Conservation (phyloP, 2,888 invertebrate species). For the Lycaena phlaeas region DNA sequence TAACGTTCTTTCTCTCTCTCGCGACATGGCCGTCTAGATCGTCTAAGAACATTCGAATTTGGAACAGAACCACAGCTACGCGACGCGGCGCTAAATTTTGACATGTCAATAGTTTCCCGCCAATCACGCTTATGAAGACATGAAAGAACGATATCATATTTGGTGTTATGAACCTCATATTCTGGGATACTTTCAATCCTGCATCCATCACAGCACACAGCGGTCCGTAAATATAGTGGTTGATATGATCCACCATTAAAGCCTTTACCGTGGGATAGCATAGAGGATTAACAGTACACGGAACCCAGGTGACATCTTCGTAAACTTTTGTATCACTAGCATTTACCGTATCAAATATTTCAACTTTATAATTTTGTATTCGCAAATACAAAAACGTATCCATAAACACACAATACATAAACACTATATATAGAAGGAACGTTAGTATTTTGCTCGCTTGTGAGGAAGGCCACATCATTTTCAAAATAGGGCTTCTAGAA, state of each 20-base stretch:
- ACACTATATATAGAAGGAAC: constrained; percentile 65
- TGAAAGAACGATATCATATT: constrained; percentile 89
- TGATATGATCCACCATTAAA: constrained; percentile 85
- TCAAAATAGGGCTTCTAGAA: too few species aligned
- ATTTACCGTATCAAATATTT: constrained; percentile 45
- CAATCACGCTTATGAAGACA: constrained; percentile 80
- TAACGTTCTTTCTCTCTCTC: constrained; percentile 80
- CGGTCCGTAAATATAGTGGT: constrained; percentile 88
- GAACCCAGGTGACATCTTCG: constrained; percentile 73
- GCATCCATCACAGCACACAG: constrained; percentile 82
- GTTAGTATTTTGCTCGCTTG: constrained; percentile 81
- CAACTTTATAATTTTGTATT: constrained; percentile 79
- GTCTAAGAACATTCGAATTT: constrained; percentile 86
- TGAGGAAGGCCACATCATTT: constrained; percentile 82
- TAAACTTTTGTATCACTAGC: constrained; percentile 40
- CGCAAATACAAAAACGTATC: constrained; percentile 80
- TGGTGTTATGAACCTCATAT: constrained; percentile 78
- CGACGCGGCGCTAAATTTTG: constrained; percentile 81
- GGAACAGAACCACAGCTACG: constrained; percentile 83
- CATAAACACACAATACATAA: constrained; percentile 80
- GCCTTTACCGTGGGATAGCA: constrained; percentile 89
- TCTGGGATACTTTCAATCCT: constrained; percentile 75
- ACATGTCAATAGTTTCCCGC: constrained; percentile 83
- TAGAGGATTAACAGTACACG: constrained; percentile 81
- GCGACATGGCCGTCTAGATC: constrained; percentile 91